These are phyloP conservation scores for Rhinolophus ferrumequinum DNA, from an alignment of 2,113 vertebrate genomes.

Conservation along the genomic window DNA sequence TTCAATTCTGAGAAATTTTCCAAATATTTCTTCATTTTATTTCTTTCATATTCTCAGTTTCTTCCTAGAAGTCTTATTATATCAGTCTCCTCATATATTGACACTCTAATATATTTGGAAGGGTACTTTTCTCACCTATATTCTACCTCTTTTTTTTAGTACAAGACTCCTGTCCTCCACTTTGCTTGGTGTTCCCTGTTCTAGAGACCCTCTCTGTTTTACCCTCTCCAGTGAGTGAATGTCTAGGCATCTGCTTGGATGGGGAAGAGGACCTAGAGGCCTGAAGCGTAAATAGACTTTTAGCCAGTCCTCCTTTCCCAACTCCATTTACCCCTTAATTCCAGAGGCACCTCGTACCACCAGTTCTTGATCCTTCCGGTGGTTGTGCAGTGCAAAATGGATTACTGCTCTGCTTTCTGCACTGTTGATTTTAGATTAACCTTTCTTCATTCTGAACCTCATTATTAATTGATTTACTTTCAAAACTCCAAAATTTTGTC, in stretches of 20 bases:
- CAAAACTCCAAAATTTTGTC: background rate
- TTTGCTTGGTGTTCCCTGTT: background rate
- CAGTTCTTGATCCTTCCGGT: background rate
- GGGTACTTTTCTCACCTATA: background rate
- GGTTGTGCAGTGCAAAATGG: background rate
- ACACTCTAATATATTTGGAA: background rate
- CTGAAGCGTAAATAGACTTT: background rate
- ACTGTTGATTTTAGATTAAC: background rate
- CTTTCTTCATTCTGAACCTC: background rate
- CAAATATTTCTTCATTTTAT: slow-evolving; percentile 5
- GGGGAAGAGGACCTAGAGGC: background rate
- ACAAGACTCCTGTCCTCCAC: background rate
- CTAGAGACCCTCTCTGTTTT: background rate
- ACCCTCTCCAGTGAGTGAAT: background rate
- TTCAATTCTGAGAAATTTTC: background rate
- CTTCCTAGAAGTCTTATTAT: background rate
- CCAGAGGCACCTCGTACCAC: background rate
- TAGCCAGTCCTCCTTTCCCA: background rate
- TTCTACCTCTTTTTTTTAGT: background rate
- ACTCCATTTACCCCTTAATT: background rate
- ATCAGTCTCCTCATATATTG: background rate
- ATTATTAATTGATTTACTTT: background rate
- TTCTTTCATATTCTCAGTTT: background rate
- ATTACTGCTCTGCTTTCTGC: background rate
- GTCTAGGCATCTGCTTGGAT: background rate